Conservation (phyloP, 2,888 invertebrate species). For the Torymus aiolomorphi region DNA sequence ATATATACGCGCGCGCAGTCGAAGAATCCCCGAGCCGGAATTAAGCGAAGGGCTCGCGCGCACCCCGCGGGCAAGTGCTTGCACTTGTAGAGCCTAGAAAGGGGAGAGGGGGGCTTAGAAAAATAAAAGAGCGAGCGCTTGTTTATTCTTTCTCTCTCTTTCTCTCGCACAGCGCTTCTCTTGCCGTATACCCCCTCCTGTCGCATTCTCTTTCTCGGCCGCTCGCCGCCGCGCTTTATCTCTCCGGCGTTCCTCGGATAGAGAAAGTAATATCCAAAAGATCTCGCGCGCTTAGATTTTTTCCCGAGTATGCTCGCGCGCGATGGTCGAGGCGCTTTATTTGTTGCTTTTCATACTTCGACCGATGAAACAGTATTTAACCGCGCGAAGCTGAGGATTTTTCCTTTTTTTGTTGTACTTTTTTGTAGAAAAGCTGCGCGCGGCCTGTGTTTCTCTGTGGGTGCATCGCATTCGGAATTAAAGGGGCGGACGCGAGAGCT, state of each 20-base stretch:
- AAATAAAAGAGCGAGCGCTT: slow-evolving; percentile 38
- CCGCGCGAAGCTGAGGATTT: too few species aligned
- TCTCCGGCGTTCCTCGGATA: slow-evolving; percentile 1
- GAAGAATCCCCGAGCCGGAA: slow-evolving; percentile 38
- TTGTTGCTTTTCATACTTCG: too few species aligned
- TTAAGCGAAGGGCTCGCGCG: slow-evolving; percentile 19
- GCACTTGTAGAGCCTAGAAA: slow-evolving; percentile 36
- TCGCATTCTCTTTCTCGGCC: slow-evolving; percentile 33
- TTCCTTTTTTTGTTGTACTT: too few species aligned
- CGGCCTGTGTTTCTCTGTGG: neutral
- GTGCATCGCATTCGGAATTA: neutral
- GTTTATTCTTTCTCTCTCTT: neutral
- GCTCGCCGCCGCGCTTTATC: slow-evolving; percentile 24
- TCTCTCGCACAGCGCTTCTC: neutral
- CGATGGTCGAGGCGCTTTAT: too few species aligned
- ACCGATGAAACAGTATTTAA: too few species aligned
- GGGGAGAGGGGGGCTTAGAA: neutral
- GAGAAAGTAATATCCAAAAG: slow-evolving; percentile 41
- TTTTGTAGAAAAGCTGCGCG: too few species aligned
- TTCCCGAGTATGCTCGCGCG: too few species aligned
- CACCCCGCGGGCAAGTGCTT: neutral
- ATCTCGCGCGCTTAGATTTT: neutral
- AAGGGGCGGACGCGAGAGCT: too few species aligned
- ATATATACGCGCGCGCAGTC: slow-evolving; percentile 55
- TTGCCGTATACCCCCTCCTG: neutral